Conservation (phyloP, 35 echinoderm and acorn worm genomes). For the Anneissia japonica region DNA sequence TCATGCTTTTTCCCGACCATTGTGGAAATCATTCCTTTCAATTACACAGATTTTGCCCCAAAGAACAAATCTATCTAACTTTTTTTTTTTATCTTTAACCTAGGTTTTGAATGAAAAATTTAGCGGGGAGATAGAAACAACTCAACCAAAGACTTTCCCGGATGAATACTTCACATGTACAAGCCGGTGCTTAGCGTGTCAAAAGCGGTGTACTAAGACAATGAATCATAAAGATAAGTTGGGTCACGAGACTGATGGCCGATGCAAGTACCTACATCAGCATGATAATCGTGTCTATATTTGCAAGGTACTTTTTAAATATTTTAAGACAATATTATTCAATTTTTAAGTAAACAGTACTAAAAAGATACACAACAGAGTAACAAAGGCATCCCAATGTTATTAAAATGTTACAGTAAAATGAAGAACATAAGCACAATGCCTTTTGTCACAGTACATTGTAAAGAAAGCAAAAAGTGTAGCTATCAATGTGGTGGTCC, state of each 20-base stretch:
- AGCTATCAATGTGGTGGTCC: no score
- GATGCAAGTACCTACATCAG: slow-evolving; percentile 90
- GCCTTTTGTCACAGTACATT: no score
- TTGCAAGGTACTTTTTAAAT: slow-evolving; percentile 52
- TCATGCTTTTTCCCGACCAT: no score
- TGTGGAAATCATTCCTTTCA: no score
- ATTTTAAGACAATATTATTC: no score
- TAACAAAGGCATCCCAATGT: no score
- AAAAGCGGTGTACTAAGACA: slow-evolving; percentile 53
- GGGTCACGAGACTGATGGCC: slow-evolving; percentile 28
- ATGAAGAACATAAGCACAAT: no score
- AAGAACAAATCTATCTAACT: not conserved
- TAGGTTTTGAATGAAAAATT: slow-evolving; percentile 94
- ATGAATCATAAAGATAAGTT: slow-evolving; percentile 92
- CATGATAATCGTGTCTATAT: slow-evolving; percentile 89
- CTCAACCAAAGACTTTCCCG: slow-evolving; percentile 65
- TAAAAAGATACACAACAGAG: no score
- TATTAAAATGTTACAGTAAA: no score
- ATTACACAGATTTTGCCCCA: no score
- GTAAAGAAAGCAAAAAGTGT: no score
- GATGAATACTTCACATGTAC: slow-evolving; percentile 98
- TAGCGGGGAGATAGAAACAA: slow-evolving; percentile 67
- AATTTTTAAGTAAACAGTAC: no score
- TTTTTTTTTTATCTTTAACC: not conserved
- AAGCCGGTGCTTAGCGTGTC: slow-evolving; percentile 59